Evolutionary conservation across 2,888 invertebrate species (phyloP).

Genomic region (Stomorhina lunata): DNA sequence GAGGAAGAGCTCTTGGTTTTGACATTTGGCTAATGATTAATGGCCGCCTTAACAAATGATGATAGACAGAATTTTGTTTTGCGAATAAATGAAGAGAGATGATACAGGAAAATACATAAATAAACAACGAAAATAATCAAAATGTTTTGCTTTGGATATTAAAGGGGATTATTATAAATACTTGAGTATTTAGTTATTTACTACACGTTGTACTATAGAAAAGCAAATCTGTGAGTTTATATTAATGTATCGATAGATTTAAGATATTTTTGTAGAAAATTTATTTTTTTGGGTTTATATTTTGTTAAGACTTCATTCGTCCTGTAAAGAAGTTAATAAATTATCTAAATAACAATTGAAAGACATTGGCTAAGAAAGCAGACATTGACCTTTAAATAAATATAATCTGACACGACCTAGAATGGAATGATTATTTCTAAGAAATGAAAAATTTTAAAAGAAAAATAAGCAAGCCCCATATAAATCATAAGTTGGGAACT

Average conservation of each 20-base stretch:
- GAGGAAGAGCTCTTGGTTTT: constrained; percentile 2
- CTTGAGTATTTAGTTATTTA: background rate
- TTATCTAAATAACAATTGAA: background rate
- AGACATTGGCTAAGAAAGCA: background rate
- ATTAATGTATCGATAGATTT: background rate
- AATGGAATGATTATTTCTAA: too few species aligned
- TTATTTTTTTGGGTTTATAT: constrained; percentile 15
- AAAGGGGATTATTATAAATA: background rate
- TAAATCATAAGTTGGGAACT: too few species aligned
- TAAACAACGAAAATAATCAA: background rate
- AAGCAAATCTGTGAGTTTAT: background rate
- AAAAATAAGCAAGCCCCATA: too few species aligned
- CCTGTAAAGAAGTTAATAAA: constrained; percentile 17
- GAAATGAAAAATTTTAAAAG: too few species aligned
- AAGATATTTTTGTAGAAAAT: background rate
- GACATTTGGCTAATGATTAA: constrained; percentile 41
- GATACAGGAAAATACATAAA: background rate
- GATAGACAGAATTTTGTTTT: background rate
- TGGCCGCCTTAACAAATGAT: background rate
- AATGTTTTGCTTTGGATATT: background rate
- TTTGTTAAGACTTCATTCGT: background rate
- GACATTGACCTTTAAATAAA: background rate
- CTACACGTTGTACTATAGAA: background rate
- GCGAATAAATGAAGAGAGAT: background rate
- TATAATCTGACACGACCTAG: too few species aligned